A percentile compares a stretch with the other conserved stretches of the same genome.
These are phyloP conservation scores for Puma concolor DNA, from an alignment of 2,113 vertebrate species.

Conservation along the genomic window DNA sequence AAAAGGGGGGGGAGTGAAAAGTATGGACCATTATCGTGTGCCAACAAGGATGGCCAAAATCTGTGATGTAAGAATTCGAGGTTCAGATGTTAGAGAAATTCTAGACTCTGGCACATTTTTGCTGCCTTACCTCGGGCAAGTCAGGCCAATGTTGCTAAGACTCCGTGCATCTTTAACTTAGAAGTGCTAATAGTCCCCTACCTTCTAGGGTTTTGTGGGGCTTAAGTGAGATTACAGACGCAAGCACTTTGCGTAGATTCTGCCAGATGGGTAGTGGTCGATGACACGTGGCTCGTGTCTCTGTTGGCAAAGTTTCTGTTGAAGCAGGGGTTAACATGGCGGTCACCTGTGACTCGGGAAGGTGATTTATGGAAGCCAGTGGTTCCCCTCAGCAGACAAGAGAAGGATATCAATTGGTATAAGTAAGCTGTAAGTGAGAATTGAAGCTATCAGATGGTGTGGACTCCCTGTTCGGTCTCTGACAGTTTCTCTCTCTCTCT, in stretches of 20 bases:
- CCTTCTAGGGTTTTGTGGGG: background rate
- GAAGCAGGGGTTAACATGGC: conserved; percentile 51
- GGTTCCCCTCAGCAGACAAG: conserved; percentile 67
- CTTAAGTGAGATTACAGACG: background rate
- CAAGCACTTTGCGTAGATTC: background rate
- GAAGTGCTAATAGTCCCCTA: background rate
- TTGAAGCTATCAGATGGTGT: conserved; percentile 83
- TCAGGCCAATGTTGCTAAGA: background rate
- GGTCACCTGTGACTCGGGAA: conserved; percentile 16
- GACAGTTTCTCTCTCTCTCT: background rate
- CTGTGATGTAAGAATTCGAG: background rate
- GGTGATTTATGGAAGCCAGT: conserved; percentile 77
- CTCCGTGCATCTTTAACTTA: background rate
- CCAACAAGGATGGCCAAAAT: background rate
- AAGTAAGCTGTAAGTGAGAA: conserved; percentile 82
- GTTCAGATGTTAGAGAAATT: background rate
- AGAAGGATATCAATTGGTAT: conserved; percentile 77
- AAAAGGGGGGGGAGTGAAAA: background rate
- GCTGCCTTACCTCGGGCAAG: background rate
- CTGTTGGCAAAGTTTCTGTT: background rate
- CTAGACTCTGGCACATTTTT: background rate
- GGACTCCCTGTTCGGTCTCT: conserved; percentile 75
- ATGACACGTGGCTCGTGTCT: background rate
- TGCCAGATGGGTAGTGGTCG: background rate
- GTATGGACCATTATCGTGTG: background rate